A percentile compares a stretch with the other conserved stretches of the same genome.
Evolutionary conservation across 1,140 invertebrate genomes (phyloP).

Genomic region (Lepeophtheirus salmonis): DNA sequence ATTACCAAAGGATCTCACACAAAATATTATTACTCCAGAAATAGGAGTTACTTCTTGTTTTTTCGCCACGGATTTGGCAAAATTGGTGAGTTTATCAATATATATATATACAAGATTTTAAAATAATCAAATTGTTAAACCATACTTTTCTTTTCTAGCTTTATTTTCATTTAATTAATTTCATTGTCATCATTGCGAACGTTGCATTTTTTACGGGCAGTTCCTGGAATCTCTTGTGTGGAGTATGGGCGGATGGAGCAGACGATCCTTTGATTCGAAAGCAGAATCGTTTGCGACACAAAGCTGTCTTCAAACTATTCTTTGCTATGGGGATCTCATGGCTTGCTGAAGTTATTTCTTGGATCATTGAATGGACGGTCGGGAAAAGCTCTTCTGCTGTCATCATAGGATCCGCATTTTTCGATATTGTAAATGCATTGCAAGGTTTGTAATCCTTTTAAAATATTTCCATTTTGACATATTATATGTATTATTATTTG

Average conservation of each 20-base stretch:
- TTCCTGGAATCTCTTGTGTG: slow-evolving; percentile 8
- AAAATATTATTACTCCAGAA: neutral
- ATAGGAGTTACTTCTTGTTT: neutral
- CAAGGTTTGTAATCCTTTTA: neutral
- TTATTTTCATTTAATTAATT: neutral
- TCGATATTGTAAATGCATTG: slow-evolving; percentile 8
- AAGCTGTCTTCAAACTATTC: slow-evolving; percentile 9
- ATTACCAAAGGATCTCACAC: neutral
- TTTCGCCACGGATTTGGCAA: neutral
- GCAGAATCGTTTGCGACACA: neutral
- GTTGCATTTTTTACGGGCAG: neutral
- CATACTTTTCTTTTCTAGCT: neutral
- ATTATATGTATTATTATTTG: neutral
- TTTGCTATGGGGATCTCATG: slow-evolving; percentile 12
- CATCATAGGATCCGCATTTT: neutral
- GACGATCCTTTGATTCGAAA: slow-evolving; percentile 7
- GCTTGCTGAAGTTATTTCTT: slow-evolving; percentile 1
- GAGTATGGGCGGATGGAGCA: slow-evolving; percentile 1
- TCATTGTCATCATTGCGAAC: slow-evolving; percentile 1
- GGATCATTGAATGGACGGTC: neutral
- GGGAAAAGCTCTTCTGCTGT: neutral
- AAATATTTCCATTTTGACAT: neutral
- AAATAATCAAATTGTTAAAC: neutral
- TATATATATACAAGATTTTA: neutral
- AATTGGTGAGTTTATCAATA: neutral